Base-by-base conservation (phyloP, 2,888 invertebrate genomes). In the Torymus aiolomorphi region DNA sequence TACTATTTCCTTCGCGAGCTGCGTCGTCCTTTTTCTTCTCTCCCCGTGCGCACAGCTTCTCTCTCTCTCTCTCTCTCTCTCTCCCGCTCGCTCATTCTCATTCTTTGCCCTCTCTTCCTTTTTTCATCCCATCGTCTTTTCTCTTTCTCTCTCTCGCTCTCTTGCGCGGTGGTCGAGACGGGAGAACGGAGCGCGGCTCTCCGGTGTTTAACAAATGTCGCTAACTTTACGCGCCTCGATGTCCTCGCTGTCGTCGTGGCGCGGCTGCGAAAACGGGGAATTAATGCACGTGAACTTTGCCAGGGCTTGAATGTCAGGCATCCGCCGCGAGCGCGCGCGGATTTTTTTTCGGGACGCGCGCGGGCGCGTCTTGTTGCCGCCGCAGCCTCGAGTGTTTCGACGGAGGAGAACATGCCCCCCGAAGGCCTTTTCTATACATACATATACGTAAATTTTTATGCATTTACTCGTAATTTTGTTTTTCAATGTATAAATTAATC, bases 281-380 rank as follows among this genome's bases (percentile, higher is more conserved):
- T 76, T 76, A 76, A 76, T 76, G 76, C 70, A 63, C 76, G 69
- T 76, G 70, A 76, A 76, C 76, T 76, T 70, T 70, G 76, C 54
- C 76, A 54, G 69, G 70, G 61, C 70, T 76, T 76, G 76, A 70
- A 76, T 76, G 62, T 76, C 76, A 76, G 76, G 76, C 62, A 76
- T 76, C 56, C 54, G 20, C 13, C 2, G 67, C 63, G 42, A 31
- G 8, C 31, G 31, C 31, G 31, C 31, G 31, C 31, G 51, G 65
- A 51, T 65, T 74, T 57, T 18, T 65, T 65, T 56, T 59, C 1
- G 57, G 13, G 20, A n/a, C 18, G n/a, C 59, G n/a, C 24, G n/a
- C n/a, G 18, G 11, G 71, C 31, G 54, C 56, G 24, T 12, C 18
- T 18, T 31, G 31, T 31, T 31, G 31, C 31, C 51, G n/a, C 31